Evolutionary conservation across 2,113 vertebrate species (phyloP), one percentile per base, ranked within the genome.

Genomic region (Pluvianellus socialis): DNA sequence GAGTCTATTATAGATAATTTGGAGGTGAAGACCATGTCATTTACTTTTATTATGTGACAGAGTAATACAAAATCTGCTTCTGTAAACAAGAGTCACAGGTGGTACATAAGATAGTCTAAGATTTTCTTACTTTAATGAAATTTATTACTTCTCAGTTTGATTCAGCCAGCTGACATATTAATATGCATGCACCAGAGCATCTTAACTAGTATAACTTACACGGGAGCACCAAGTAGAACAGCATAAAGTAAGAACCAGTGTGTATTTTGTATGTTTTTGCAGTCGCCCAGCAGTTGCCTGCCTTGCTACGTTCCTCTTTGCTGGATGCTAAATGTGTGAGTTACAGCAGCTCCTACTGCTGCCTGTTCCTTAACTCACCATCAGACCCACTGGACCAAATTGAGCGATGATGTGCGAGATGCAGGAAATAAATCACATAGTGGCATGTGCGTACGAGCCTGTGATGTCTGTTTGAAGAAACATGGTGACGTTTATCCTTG

Each of bases 41-140:
- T 96, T 76, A 72, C 80, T 76, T 77, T 44, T 86, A 58, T 63
- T 79, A 91, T n/a, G 5, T 32, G 71, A 77, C 55, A 63, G 47
- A 49, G 44, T 35, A 94, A 92, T 59, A 88, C 4, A 76, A 47
- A 90, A 90, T 73, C 53, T 87, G 53, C 17, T 66, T 63, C 44
- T 83, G 62, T 62, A 91, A 94, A 95, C n/a, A 88, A 61, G 11
- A 91, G 32, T 91, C 90, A 95, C 88, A 93, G 93, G 52, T 61
- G 49, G 52, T 87, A 22, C 42, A 30, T 74, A 27, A 88, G 45
- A 62, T 28, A 88, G n/a, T 20, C 33, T 62, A 87, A 91, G 67
- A 62, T 91, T 90, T 86, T 76, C 59, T 91, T 79, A 27, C 14
- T 81, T 90, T 68, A 81, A 79, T 86, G 59, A 59, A 75, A 92